Base-by-base conservation (phyloP, 2,797 vertebrate genomes). In the Garrulus glandarius region DNA sequence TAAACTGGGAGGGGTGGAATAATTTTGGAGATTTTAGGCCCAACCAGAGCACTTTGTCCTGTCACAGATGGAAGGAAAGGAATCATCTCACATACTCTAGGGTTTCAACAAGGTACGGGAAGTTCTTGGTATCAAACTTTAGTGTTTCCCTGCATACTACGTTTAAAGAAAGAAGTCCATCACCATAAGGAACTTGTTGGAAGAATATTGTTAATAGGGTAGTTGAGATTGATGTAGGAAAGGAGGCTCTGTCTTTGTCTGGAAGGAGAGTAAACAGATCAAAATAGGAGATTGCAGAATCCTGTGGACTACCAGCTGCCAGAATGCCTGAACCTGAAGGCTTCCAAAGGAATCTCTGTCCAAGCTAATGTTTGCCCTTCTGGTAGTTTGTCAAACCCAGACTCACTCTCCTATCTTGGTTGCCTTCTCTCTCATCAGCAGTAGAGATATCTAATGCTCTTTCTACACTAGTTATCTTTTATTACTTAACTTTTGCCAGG, bases 231-330 rank as follows among this genome's bases (percentile, higher is more conserved):
- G 29, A 20, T 34, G 5, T 49, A 47, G n/a, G 5, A 63, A 77
- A 61, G 44, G 16, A 59, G n/a, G 34, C 68, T 52, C 29, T 79
- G 10, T 61, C 32, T 69, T 20, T 79, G 24, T 50, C 26, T 88
- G 56, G 15, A 84, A 56, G 52, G 32, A 56, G 16, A 7, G 7
- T n/a, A 75, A 70, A 30, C 4, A 21, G 34, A 27, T 47, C 19
- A 65, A 68, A 81, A 37, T 4, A 56, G 13, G 18, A 15, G 63
- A 49, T 10, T 64, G 13, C 10, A 61, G 49, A 24, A 24, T 74
- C 34, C 21, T 1, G 0, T 68, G 37, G 29, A n/a, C 49, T 60
- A 13, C 39, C 1, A 9, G 13, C 5, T 68, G 12, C 15, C 14
- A 46, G 69, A 81, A 64, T 60, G 4, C 15, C 13, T 32, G 32